Evolutionary conservation across 2,113 vertebrate genomes (phyloP).

Genomic region (Phylloscopus whistleri): DNA sequence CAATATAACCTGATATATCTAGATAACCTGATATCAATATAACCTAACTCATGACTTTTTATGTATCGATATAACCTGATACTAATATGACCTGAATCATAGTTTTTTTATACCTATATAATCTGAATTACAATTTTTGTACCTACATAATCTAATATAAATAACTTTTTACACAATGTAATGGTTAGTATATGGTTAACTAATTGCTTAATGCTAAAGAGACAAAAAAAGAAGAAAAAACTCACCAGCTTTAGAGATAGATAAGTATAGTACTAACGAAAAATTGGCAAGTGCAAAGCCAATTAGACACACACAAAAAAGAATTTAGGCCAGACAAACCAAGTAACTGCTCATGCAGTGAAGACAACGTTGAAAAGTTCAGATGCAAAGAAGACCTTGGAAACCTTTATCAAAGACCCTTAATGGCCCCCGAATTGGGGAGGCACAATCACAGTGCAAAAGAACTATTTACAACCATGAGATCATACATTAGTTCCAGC

Average conservation of each 20-base stretch:
- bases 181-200: background rate
- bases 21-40: background rate
- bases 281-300: background rate
- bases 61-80: background rate
- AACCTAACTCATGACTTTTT: background rate
- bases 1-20: background rate
- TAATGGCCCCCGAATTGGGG: rapidly evolving
- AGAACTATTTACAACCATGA: background rate
- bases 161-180: background rate
- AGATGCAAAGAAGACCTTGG: background rate
- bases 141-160: background rate
- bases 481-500: background rate
- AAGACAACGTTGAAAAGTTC: background rate
- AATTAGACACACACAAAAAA: background rate
- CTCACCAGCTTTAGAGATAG: background rate
- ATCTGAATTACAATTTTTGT: background rate
- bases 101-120: background rate
- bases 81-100: background rate
- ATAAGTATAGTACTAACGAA: background rate
- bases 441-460: background rate
- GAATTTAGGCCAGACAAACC: background rate
- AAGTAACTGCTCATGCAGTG: too few relatives aligned
- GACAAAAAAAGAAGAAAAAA: background rate
- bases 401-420: background rate
- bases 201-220: background rate